Base-by-base conservation (phyloP, 1,140 invertebrate species). In the Solen grandis region DNA sequence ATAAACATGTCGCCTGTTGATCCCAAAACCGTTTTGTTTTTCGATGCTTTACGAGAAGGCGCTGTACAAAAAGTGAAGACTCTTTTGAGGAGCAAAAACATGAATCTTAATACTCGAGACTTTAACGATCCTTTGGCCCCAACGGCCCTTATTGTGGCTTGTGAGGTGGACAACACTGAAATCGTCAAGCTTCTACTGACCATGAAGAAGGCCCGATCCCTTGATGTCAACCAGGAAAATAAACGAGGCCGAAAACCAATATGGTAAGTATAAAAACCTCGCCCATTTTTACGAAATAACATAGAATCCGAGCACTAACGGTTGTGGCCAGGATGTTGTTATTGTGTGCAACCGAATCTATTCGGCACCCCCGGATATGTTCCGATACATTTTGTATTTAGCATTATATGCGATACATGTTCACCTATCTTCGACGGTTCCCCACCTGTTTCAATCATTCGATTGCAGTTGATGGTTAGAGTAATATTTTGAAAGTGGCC, bases 211-310 rank as follows among this genome's bases (percentile, higher is more conserved):
- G 83, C 87, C 4, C 88, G 88, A 60, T 80, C 77, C 0, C 82
- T 86, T 35, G 87, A 89, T 69, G 84, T 89, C 2, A 90, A 90
- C 70, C 82, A 85, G 63, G 88, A 88, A 65, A 84, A 88, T 31
- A 81, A 79, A 31, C 54, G 57, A 38, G 88, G 88, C 2, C 84
- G 83, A 36, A 82, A 87, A 78, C 84, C 89, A 50, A 87, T 89
- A n/a, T 89, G 88, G 89, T 89, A 75, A 74, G 81, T 80, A n/a
- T n/a, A n/a, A n/a, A n/a, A n/a, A n/a, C n/a, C n/a, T n/a, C n/a
- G n/a, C n/a, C n/a, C n/a, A n/a, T n/a, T n/a, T n/a, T n/a, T n/a
- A n/a, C n/a, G n/a, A n/a, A n/a, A n/a, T n/a, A n/a, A n/a, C n/a
- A n/a, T n/a, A n/a, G n/a, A n/a, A n/a, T n/a, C n/a, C n/a, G n/a